Conservation (phyloP, 2,797 vertebrate genomes). For the Chrosomus eos region DNA sequence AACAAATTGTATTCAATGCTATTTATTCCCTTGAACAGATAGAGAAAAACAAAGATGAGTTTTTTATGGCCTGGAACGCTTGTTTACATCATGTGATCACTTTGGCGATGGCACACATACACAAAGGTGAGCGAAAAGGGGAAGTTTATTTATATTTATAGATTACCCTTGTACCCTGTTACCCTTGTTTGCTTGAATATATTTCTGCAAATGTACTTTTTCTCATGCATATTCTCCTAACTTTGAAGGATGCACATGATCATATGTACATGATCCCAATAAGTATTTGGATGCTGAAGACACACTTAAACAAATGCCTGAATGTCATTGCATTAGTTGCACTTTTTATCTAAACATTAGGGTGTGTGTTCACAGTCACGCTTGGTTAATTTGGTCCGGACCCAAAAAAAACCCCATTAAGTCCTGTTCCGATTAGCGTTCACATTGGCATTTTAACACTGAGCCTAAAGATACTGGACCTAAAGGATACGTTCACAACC, state of each 20-base stretch:
- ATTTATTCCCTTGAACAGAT: slow-evolving; percentile 54
- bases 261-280: neutral
- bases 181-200: neutral
- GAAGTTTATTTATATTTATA: neutral
- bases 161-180: no score
- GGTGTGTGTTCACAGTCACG: no score
- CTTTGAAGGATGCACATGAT: neutral
- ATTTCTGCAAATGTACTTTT: neutral
- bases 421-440: no score
- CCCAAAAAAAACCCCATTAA: no score
- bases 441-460: no score
- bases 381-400: no score
- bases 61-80: slow-evolving; percentile 70
- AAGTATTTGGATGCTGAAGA: neutral
- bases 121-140: slow-evolving; percentile 66
- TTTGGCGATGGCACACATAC: slow-evolving; percentile 70
- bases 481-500: no score
- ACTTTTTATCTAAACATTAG: neutral
- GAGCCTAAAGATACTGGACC: no score
- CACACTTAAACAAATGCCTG: neutral
- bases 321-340: neutral
- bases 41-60: slow-evolving; percentile 67
- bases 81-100: slow-evolving; percentile 70
- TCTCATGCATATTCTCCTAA: neutral
- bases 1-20: neutral